Evolutionary conservation across 2,113 vertebrate species (phyloP), one percentile per base, ranked within the genome.

Genomic region (Hoplias malabaricus): DNA sequence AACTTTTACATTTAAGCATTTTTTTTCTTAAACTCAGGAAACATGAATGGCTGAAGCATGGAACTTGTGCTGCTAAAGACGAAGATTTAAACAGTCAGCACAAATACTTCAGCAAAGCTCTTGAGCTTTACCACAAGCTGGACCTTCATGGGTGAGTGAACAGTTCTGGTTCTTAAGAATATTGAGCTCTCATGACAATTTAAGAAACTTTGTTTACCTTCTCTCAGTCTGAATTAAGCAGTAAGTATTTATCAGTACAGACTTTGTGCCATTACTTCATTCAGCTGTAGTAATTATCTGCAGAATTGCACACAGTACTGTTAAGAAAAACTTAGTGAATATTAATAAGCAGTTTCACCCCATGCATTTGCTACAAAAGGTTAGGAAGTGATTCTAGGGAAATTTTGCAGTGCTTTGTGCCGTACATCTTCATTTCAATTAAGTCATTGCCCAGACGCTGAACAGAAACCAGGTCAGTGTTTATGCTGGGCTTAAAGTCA

Each of bases 31-130:
- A 29, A 2, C 61, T 48, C 23, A 88, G 87, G 87, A 84, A 84
- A 25, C 83, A 88, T 63, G 87, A 88, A 77, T 88, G 87, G 87
- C 1, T 13, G 11, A 88, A 88, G 34, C 87, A 88, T 21, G 87
- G 87, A 38, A 88, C 87, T 0, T 88, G 87, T 80, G 87, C 85
- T 8, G 84, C 81, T 1, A 25, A 69, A 54, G 69, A 36, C 2
- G 79, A 83, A 46, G 65, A 80, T 27, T 27, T 88, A 31, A 65
- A 88, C 80, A 78, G 75, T 50, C 77, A 88, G 31, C 81, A 82
- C 61, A 88, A 87, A 66, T 88, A 88, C 74, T 88, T 88, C 57
- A 75, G 81, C 73, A 88, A 88, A 76, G 82, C 83, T 6, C 81
- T 88, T 16, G 87, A 88, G 33, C 85, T 88, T 2, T 88, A 87